Conservation (phyloP, 2,113 vertebrate genomes). For the Felis chaus region DNA sequence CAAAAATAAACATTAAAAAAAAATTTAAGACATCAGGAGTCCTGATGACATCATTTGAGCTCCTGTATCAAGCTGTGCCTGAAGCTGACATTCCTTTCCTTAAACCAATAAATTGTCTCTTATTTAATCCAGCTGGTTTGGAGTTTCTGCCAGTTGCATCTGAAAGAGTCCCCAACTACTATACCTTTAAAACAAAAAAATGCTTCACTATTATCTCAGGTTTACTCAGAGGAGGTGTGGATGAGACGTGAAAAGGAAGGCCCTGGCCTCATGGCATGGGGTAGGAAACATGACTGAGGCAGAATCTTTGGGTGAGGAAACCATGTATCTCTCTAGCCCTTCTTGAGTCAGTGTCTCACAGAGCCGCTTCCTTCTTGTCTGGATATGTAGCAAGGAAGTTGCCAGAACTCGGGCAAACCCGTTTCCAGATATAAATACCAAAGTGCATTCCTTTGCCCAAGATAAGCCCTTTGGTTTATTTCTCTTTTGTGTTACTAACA, state of each 20-base stretch:
- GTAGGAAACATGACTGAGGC: neutral
- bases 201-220: neutral
- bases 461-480: neutral
- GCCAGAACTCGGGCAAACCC: neutral
- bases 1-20: too few species aligned
- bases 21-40: neutral
- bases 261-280: neutral
- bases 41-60: neutral
- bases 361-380: neutral
- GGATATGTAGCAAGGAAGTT: neutral
- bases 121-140: neutral
- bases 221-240: neutral
- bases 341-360: neutral
- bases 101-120: neutral
- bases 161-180: neutral
- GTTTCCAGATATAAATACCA: conserved; percentile 1
- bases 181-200: neutral
- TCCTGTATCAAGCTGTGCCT: conserved; percentile 27
- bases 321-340: neutral
- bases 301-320: neutral
- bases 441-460: neutral
- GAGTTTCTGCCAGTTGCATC: neutral
- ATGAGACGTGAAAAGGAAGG: neutral
- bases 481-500: neutral
- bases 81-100: neutral